Conservation (phyloP, 1,140 invertebrate genomes). For the Caerostris extrusa region DNA sequence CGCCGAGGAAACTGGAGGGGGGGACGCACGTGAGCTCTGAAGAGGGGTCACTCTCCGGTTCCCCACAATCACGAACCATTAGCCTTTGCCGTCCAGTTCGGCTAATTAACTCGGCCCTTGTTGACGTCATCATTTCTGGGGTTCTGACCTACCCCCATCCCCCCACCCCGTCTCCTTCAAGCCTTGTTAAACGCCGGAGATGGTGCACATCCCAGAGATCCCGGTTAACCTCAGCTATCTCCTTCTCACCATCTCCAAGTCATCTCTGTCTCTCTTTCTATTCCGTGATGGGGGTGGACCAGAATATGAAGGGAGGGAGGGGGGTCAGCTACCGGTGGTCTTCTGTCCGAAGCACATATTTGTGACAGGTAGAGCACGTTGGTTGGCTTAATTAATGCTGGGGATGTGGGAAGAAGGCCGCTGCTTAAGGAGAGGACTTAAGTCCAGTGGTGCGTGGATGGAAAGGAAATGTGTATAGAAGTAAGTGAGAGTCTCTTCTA, state of each 20-base stretch:
- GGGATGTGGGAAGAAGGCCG: background rate
- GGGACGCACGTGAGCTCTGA: background rate
- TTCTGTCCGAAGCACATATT: background rate
- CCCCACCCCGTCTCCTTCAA: background rate
- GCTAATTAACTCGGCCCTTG: conserved; percentile 54
- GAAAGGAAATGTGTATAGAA: too few relatives aligned
- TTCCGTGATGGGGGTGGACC: background rate
- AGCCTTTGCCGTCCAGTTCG: conserved; percentile 62
- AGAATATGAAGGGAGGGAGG: too few relatives aligned
- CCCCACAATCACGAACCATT: conserved; percentile 61
- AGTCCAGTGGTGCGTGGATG: too few relatives aligned
- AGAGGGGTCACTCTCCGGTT: conserved; percentile 43
- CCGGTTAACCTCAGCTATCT: background rate
- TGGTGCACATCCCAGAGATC: conserved; percentile 2
- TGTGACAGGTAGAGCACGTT: conserved; percentile 5
- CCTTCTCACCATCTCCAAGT: background rate
- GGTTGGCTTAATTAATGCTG: conserved; percentile 27
- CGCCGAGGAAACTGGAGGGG: background rate
- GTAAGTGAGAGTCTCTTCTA: too few relatives aligned
- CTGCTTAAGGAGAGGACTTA: too few relatives aligned
- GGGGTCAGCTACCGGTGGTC: background rate
- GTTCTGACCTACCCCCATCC: conserved; percentile 34
- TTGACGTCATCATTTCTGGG: conserved; percentile 64
- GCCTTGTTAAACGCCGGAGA: conserved; percentile 50
- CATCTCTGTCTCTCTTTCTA: background rate